Evolutionary conservation across 2,888 invertebrate genomes (phyloP).

Genomic region (Leptarthrus brevirostris): DNA sequence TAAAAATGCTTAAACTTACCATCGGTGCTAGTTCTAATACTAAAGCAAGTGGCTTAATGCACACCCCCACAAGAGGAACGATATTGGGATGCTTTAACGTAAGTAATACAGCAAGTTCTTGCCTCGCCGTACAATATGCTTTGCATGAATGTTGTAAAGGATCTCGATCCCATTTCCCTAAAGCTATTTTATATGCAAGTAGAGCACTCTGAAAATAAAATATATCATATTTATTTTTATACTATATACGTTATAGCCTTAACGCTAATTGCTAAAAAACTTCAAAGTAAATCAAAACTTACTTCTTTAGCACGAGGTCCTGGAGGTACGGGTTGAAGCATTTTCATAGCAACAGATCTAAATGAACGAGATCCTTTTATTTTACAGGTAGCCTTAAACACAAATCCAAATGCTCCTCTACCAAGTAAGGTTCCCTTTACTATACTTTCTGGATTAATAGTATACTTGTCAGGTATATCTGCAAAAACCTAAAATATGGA

Average conservation of each 20-base stretch:
- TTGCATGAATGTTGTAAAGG: conserved; percentile 92
- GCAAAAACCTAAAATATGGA: conserved; percentile 75
- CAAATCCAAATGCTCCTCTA: conserved; percentile 98
- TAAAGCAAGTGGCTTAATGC: conserved; percentile 87
- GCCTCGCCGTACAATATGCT: conserved; percentile 95
- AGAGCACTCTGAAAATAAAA: conserved; percentile 62
- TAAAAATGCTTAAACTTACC: conserved; percentile 58
- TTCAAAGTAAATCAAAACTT: conserved; percentile 48
- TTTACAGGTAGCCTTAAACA: conserved; percentile 84
- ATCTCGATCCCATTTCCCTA: conserved; percentile 93
- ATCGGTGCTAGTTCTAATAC: conserved; percentile 89
- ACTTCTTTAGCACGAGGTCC: conserved; percentile 68
- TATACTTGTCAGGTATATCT: conserved; percentile 84
- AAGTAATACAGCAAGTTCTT: conserved; percentile 89
- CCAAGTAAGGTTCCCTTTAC: conserved; percentile 82
- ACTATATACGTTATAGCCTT: not conserved
- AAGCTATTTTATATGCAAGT: conserved; percentile 72
- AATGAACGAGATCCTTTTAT: conserved; percentile 70
- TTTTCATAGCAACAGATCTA: conserved; percentile 90
- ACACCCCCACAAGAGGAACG: conserved; percentile 90
- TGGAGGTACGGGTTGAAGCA: conserved; percentile 93
- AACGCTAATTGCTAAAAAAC: no score
- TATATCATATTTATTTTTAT: not conserved
- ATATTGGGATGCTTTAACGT: conserved; percentile 91
- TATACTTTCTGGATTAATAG: conserved; percentile 86